These are phyloP conservation scores for Tethya wilhelma DNA, from an alignment of 37 sponge, comb jelly and placozoan genomes.

Conservation along the genomic window DNA sequence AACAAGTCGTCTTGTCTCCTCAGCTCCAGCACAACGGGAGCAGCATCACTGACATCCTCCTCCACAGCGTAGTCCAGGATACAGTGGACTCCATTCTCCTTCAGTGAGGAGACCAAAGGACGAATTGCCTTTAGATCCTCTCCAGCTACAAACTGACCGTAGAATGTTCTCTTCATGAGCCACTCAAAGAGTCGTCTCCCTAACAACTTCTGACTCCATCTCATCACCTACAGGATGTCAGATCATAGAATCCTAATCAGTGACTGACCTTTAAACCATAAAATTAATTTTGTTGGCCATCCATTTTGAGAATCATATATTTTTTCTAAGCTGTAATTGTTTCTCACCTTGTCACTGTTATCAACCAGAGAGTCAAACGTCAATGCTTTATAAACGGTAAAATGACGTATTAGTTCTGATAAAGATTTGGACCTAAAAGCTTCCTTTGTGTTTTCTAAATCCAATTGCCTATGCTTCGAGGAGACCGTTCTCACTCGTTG, in stretches of 20 bases:
- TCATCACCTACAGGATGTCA: conserved; percentile 37
- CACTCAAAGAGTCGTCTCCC: conserved; percentile 50
- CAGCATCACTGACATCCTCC: conserved; percentile 59
- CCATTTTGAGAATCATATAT: not conserved
- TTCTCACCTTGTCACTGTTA: conserved; percentile 40
- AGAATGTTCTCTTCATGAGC: conserved; percentile 80
- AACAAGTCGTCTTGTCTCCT: conserved; percentile 28
- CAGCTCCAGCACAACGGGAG: conserved; percentile 51
- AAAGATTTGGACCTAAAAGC: conserved; percentile 46
- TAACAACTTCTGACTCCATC: conserved; percentile 27
- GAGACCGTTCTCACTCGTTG: not conserved
- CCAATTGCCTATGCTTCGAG: conserved; percentile 2
- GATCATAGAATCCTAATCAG: not conserved
- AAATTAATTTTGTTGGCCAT: not conserved
- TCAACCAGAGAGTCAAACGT: conserved; percentile 35
- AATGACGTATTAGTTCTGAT: conserved; percentile 62
- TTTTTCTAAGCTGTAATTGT: not conserved
- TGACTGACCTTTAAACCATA: not conserved
- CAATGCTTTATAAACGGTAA: conserved; percentile 63
- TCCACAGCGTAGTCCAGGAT: conserved; percentile 94
- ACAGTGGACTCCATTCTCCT: conserved; percentile 62
- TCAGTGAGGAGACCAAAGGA: conserved; percentile 35
- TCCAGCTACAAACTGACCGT: conserved; percentile 96
- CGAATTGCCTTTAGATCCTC: conserved; percentile 54
- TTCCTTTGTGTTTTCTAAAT: conserved; percentile 46